A percentile compares a stretch with the other conserved stretches of the same genome.
These are phyloP conservation scores for Percopsis omiscomaycus DNA, from an alignment of 2,797 vertebrate species.

Conservation along the genomic window DNA sequence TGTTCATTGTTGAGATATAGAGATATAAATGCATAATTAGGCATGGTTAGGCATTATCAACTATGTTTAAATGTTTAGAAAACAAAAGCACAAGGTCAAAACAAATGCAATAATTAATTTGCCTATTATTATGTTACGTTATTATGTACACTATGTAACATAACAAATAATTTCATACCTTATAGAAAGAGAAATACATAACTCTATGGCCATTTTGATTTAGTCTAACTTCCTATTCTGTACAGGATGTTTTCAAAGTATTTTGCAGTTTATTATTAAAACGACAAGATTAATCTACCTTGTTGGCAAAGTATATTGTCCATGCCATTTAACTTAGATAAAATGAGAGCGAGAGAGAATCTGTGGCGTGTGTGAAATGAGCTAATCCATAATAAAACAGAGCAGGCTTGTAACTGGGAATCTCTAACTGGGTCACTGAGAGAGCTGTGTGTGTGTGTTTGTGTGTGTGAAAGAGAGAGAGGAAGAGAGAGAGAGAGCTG, in stretches of 20 bases:
- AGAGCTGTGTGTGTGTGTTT: not conserved
- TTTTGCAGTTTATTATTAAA: not conserved
- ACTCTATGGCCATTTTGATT: no score
- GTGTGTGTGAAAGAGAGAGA: conserved; percentile 33
- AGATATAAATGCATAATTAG: no score
- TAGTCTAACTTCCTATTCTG: no score
- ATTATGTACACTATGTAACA: no score
- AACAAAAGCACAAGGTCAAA: no score
- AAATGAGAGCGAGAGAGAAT: conserved; percentile 32
- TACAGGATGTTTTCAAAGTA: not conserved
- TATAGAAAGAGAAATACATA: no score
- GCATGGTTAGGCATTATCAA: no score
- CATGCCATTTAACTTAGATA: conserved; percentile 4
- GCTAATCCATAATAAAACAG: conserved; percentile 74
- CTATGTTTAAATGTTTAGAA: no score
- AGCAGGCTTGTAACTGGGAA: conserved; percentile 67
- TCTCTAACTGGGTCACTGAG: conserved; percentile 77
- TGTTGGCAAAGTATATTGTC: conserved; percentile 4
- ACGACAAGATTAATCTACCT: not conserved
- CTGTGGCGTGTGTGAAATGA: conserved; percentile 47
- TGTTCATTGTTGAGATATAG: no score
- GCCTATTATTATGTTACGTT: no score
- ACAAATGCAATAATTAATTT: no score
- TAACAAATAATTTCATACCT: no score
- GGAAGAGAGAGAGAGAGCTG: conserved; percentile 11